Base-by-base conservation (phyloP, 1,140 invertebrate genomes). In the Pinna nobilis region DNA sequence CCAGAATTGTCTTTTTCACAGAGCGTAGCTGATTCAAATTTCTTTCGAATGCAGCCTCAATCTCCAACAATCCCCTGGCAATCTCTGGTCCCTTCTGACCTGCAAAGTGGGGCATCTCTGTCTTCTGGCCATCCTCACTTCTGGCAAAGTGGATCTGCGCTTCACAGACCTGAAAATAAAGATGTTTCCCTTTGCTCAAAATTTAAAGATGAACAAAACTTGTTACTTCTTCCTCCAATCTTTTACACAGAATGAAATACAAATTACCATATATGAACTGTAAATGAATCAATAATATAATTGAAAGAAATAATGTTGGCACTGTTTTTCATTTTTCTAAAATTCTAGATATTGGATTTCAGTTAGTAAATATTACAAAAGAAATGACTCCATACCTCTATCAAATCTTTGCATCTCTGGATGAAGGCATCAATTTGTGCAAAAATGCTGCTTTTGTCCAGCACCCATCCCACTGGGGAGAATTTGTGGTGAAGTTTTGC, bases 371-470 rank as follows among this genome's bases (percentile, higher is more conserved):
- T 53, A 53, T 25, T 5, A 6, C 20, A 59, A 67, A n/a, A 33
- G 23, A 7, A 94, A 53, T n/a, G n/a, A n/a, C n/a, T n/a, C n/a
- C 92, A 61, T 81, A 97, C 93, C 88, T 97, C 94, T 50, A 96
- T 91, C 84, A 96, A 91, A 88, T 97, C 95, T 59, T 93, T 92
- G 80, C 96, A 94, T 61, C 96, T 91, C 87, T 94, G 93, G 41
- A 95, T 92, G 84, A 96, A 97, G 0, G 94, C 93, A 83, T 97
- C 93, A 18, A 96, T 91, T 79, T 95, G 94, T 81, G 94, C 94
- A 88, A 97, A 96, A 78, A 97, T 94, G 1, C 92, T 91, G n/a
- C 92, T 92, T 53, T 91, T 91, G 78, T 96, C 93, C 49, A 97
- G 83, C 18, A 93, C 88, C 95, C 95, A 97, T 25, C 86, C 84